Percentiles rank a stretch among this genome's conserved stretches.
These are phyloP conservation scores for Botrylloides violaceus DNA, from an alignment of 23 tunicate genomes.

Conservation along the genomic window DNA sequence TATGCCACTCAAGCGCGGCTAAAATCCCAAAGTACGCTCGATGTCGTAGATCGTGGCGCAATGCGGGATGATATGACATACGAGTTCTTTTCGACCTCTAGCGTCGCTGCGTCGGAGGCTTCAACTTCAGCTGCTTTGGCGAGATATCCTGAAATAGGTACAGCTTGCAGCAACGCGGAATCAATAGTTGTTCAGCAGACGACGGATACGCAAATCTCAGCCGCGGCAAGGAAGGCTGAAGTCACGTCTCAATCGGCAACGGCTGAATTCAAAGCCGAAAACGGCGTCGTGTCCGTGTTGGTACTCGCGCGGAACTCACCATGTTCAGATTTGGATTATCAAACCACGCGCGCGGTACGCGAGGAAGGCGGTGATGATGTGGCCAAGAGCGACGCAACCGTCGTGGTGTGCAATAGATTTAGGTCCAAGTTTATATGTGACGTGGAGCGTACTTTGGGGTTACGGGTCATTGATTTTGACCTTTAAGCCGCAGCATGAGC, in stretches of 20 bases:
- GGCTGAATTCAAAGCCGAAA: not conserved
- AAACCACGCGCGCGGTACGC: not conserved
- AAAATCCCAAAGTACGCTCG: slow-evolving; percentile 30
- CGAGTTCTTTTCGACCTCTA: no score
- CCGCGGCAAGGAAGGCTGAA: no score
- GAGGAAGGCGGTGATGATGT: slow-evolving; percentile 8
- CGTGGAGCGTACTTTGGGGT: slow-evolving; percentile 37
- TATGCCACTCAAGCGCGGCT: not conserved
- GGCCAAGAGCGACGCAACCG: slow-evolving; percentile 28
- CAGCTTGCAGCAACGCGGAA: no score
- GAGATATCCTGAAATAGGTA: no score
- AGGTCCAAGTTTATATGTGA: slow-evolving; percentile 27
- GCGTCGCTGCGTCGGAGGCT: no score
- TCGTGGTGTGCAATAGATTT: slow-evolving; percentile 24
- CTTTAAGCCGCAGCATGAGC: slow-evolving; percentile 1
- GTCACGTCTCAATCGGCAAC: slow-evolving; percentile 12
- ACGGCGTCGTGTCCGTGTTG: slow-evolving; percentile 14
- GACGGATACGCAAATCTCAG: no score
- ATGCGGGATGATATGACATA: not conserved
- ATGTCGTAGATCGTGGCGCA: slow-evolving; percentile 1
- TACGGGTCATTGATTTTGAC: slow-evolving; percentile 15
- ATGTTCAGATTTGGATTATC: not conserved
- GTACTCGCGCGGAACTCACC: not conserved
- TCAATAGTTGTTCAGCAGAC: no score
- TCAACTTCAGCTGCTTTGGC: no score